phyloP scores from a whole-genome alignment of 2,113 vertebrate genomes.

The Alethe castanea region DNA sequence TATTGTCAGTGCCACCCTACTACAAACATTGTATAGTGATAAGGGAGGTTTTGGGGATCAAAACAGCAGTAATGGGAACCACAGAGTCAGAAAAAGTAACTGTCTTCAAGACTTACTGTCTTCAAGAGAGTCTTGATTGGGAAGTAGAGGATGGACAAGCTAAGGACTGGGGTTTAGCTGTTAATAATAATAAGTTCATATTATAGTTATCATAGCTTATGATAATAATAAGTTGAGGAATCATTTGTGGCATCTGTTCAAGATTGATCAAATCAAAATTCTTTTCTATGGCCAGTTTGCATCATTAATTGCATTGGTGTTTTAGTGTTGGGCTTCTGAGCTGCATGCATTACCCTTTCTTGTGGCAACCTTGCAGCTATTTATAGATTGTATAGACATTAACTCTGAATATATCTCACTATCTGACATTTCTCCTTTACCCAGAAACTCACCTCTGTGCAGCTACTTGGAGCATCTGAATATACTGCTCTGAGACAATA shows the following conservation, averaged over 20 bases:
- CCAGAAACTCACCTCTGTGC: background rate
- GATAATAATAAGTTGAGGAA: background rate
- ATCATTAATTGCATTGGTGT: background rate
- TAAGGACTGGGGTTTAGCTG: background rate
- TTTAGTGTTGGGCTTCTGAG: background rate
- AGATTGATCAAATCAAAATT: background rate
- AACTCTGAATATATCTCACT: background rate
- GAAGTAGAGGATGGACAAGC: background rate
- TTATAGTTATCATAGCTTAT: background rate
- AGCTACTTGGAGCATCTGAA: background rate
- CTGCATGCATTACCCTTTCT: background rate
- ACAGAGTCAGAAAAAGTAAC: background rate
- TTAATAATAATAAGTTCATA: background rate
- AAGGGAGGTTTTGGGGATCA: background rate
- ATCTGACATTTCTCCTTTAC: background rate
- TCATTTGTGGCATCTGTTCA: background rate
- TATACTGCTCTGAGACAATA: background rate
- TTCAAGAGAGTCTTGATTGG: background rate
- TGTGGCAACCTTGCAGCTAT: background rate
- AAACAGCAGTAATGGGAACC: background rate
- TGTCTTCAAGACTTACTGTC: background rate
- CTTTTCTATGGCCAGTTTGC: background rate
- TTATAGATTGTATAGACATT: background rate
- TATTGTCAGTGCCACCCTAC: background rate
- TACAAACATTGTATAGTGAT: background rate